Evolutionary conservation across 2,888 invertebrate species (phyloP).

Genomic region (Acrocyrtus sp.): DNA sequence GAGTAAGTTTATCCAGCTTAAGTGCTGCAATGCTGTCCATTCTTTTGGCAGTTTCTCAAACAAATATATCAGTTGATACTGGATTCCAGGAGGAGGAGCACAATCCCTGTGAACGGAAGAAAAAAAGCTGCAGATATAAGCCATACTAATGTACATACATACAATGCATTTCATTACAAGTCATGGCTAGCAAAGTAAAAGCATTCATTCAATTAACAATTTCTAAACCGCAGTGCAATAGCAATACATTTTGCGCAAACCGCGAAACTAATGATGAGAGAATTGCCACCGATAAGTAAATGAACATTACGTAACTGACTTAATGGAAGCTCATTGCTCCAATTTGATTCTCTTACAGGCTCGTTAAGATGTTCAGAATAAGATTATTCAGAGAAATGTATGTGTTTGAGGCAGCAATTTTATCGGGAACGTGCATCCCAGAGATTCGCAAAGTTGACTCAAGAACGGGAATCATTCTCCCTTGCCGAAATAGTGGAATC

Average conservation of each 20-base stretch:
- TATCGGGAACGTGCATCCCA: constrained; percentile 22
- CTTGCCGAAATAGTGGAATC: constrained; percentile 27
- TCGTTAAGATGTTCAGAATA: constrained; percentile 18
- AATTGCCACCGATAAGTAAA: neutral
- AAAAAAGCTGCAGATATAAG: no score
- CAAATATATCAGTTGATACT: constrained; percentile 33
- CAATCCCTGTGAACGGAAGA: constrained; percentile 23
- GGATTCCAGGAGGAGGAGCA: constrained; percentile 29
- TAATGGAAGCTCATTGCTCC: neutral
- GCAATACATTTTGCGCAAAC: constrained; percentile 3
- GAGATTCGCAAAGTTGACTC: constrained; percentile 27
- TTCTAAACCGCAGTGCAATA: neutral
- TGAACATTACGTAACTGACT: neutral
- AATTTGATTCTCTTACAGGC: constrained; percentile 11
- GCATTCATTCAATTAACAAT: constrained; percentile 8
- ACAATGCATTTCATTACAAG: neutral
- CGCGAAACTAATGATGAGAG: neutral
- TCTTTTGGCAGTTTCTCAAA: constrained; percentile 38
- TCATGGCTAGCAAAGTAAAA: neutral
- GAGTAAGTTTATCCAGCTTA: constrained; percentile 45
- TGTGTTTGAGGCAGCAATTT: constrained; percentile 4
- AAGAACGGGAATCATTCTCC: constrained; percentile 31
- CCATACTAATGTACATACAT: neutral
- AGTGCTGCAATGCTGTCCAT: constrained; percentile 27
- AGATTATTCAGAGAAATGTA: constrained; percentile 21